Evolutionary conservation across 2,888 invertebrate species (phyloP), one percentile per base, ranked within the genome.

Genomic region (Thereva unica): DNA sequence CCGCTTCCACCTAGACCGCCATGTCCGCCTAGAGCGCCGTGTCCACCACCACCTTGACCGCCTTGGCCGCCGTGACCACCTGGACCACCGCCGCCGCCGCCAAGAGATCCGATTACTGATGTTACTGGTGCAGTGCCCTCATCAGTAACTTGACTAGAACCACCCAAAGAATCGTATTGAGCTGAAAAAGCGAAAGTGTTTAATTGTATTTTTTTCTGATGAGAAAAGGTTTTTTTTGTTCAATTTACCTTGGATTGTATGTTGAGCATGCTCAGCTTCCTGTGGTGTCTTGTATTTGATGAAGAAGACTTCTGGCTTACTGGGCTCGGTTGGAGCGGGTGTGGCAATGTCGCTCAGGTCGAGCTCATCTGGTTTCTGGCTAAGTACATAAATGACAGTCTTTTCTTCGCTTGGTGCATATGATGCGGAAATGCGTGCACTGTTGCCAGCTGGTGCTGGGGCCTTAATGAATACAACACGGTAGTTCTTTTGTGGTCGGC

Each of bases 381-480:
- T 64, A 47, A 73, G 67, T 7, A 73, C 71, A 38, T 73, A 73
- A 9, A 73, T 71, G 41, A 72, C 69, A 6, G 73, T 73, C 68
- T 73, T 73, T 23, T 73, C 72, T 70, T 73, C 71, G 42, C 57
- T 68, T 12, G 69, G 68, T 9, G 69, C 69, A 40, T 63, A 69
- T 41, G 67, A 54, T 44, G 66, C 65, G 5, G 65, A 50, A 40
- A 69, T 61, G 4, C 40, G 41, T 9, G 69, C 65, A 41, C 49
- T n/a, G 35, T 10, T 42, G 4, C 50, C 50, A 12, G 57, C 50
- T 4, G 65, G 38, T 8, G 71, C 68, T 42, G 81, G 81, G 8
- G 80, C 78, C 57, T 78, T 78, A 38, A 81, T 81, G 67, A 81
- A 81, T 3, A 81, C 76, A 4, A 81, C 77, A 4, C 80, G 78